Percentiles rank a stretch among this genome's conserved stretches.
Evolutionary conservation across 2,113 vertebrate species (phyloP).

Genomic region (Cyprinodon variegatus): DNA sequence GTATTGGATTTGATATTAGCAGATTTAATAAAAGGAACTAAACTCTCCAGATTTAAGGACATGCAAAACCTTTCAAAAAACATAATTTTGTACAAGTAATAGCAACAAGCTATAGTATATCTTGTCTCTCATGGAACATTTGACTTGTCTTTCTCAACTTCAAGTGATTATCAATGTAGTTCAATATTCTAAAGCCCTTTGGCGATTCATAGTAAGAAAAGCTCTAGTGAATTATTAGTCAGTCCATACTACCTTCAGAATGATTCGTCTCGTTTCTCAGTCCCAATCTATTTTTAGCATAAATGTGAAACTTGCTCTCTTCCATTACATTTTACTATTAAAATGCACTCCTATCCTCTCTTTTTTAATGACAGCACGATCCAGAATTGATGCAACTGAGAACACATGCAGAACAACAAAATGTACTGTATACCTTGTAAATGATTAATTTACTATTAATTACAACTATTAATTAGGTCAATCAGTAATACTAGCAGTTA

Average conservation of each 20-base stretch:
- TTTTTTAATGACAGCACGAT: neutral
- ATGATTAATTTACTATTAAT: neutral
- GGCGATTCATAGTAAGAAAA: slow-evolving; percentile 10
- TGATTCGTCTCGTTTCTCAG: neutral
- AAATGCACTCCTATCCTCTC: neutral
- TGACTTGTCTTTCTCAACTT: neutral
- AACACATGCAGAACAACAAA: neutral
- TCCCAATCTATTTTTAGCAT: neutral
- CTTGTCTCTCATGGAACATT: neutral
- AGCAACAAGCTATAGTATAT: neutral
- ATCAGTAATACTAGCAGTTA: neutral
- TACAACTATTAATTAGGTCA: too few species aligned
- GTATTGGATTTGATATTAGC: neutral
- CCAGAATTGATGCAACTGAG: neutral
- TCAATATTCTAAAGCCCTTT: neutral
- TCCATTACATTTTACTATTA: neutral
- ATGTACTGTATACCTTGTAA: too few species aligned
- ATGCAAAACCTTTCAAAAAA: slow-evolving; percentile 2
- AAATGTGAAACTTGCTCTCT: neutral
- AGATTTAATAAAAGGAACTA: neutral
- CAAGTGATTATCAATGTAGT: too few species aligned
- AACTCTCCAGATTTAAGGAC: neutral
- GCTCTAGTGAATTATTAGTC: neutral
- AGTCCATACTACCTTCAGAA: slow-evolving; percentile 1
- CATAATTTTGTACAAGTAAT: slow-evolving; percentile 4